phyloP scores from a whole-genome alignment of 2,113 vertebrate species.

The Lichenostomus cassidix region DNA sequence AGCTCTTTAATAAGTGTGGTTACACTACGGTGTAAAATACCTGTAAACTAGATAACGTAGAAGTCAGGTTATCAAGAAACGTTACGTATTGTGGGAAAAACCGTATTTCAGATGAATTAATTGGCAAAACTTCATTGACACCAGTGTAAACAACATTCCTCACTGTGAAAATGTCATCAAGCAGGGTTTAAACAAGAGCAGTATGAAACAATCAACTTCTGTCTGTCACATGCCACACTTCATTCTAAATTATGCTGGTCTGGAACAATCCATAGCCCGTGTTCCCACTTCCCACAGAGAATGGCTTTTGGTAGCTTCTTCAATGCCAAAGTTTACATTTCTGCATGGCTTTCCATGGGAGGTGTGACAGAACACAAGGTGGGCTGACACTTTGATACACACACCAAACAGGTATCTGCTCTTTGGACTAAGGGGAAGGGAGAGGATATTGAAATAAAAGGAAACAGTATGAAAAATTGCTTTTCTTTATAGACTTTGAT shows the following conservation, averaged over 20 bases:
- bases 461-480: not conserved
- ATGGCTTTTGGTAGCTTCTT: not conserved
- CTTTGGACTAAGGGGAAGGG: not conserved
- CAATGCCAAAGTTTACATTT: not conserved
- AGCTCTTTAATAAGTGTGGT: not conserved
- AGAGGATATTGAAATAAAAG: not conserved
- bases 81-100: not conserved
- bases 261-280: not conserved
- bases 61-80: not conserved
- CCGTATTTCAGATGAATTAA: not conserved
- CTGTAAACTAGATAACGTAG: not conserved
- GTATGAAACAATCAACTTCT: not conserved
- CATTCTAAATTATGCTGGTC: not conserved
- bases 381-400: not conserved
- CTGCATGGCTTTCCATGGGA: not conserved
- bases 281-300: not conserved
- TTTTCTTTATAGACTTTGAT: not conserved
- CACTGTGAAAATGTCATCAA: not conserved
- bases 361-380: accelerated
- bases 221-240: not conserved
- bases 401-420: accelerated
- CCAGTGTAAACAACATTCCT: not conserved
- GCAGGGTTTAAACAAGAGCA: not conserved
- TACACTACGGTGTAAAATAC: not conserved
- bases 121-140: not conserved